Base-by-base conservation (phyloP, 1,140 invertebrate genomes). In the Drosophila setifemur region DNA sequence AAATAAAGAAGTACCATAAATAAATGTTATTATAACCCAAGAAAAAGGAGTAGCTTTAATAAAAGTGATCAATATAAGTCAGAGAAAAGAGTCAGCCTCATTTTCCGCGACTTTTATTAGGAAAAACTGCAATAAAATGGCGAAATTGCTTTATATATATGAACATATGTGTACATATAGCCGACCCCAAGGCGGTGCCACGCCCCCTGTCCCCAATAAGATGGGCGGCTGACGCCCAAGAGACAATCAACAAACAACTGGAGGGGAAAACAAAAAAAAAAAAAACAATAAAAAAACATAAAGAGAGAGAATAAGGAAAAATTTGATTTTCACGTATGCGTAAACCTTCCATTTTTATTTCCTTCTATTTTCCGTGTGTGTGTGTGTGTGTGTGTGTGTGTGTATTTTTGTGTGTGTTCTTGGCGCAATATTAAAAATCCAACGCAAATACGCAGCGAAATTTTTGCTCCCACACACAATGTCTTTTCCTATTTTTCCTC, bases 381-480 rank as follows among this genome's bases (percentile, higher is more conserved):
- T 14, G 9, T 45, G 18, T 6, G n/a, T 28, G 7, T 12, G 1
- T 50, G 19, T 50, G 7, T 23, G 11, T 37, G 11, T 12, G 6
- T 31, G 60, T 74, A 39, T 71, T 31, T 44, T 12, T 37, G 31
- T 63, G 73, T 64, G n/a, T n/a, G n/a, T n/a, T n/a, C n/a, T 78
- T 79, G 79, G 70, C 60, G 75, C 70, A 79, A 85, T 85, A 85
- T 85, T 85, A 85, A 85, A 85, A 85, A 85, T 86, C 81, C 81
- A 67, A 68, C 60, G 81, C 71, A 85, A 86, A 86, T 86, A 85
- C 79, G 75, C 75, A 75, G 75, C 75, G 52, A 72, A 54, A 66
- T 85, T 74, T 71, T 55, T 49, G 66, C 67, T n/a, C n/a, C n/a
- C n/a, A n/a, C n/a, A n/a, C n/a, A 70, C 66, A 70, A 70, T 70